Conservation (phyloP, 1,140 invertebrate species). For the Drosophila azteca region DNA sequence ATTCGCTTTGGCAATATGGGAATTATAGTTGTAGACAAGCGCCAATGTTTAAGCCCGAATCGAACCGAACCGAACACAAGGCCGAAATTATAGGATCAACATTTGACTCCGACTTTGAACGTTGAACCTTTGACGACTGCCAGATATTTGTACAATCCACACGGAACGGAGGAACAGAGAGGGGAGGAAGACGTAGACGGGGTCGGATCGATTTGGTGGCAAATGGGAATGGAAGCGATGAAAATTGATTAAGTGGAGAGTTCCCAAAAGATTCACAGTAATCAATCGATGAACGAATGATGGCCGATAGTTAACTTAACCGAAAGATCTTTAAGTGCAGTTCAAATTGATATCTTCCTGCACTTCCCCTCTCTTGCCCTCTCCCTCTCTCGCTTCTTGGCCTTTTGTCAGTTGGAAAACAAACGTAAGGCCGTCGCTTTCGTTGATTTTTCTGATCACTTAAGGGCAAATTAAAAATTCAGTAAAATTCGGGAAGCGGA, state of each 20-base stretch:
- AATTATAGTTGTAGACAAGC: constrained; percentile 47
- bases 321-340: background rate
- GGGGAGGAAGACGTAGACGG: too few species aligned
- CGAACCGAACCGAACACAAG: constrained; percentile 36
- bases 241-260: constrained; percentile 41
- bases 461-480: constrained; percentile 69
- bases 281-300: background rate
- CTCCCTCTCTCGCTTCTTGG: too few species aligned
- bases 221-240: constrained; percentile 29
- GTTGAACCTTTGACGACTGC: constrained; percentile 51
- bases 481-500: constrained; percentile 24
- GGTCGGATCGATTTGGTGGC: constrained; percentile 42
- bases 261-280: background rate
- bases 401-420: background rate
- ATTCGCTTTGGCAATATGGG: constrained; percentile 42
- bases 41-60: constrained; percentile 35
- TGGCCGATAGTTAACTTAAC: too few species aligned
- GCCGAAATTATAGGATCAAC: constrained; percentile 38
- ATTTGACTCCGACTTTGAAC: constrained; percentile 5
- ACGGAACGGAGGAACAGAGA: too few species aligned
- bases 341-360: constrained; percentile 3
- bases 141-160: constrained; percentile 37
- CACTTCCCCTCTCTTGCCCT: too few species aligned
- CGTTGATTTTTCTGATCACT: constrained; percentile 52
- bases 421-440: constrained; percentile 1